Evolutionary conservation across 2,888 invertebrate species (phyloP).

Genomic region (Lamellibrachia columna): DNA sequence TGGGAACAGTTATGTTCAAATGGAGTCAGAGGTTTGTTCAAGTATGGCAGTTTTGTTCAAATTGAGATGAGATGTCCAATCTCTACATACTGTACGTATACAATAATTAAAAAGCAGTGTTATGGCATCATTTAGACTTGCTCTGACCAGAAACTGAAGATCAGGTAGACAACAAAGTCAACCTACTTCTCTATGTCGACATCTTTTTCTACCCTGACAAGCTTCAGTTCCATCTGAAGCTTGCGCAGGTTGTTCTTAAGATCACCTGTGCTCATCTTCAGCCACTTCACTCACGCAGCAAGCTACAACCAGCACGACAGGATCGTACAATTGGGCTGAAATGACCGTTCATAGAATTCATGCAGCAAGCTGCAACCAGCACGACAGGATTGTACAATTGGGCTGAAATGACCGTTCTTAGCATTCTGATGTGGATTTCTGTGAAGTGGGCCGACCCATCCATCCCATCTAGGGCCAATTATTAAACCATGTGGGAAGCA

Average conservation of each 20-base stretch:
- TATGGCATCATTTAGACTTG: neutral
- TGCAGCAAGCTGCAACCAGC: neutral
- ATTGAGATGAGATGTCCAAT: no score
- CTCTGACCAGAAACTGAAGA: neutral
- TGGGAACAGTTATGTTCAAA: no score
- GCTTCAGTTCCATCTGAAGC: slow-evolving; percentile 51
- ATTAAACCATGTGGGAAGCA: no score
- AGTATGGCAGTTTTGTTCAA: no score
- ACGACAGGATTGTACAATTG: neutral
- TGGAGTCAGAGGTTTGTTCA: no score
- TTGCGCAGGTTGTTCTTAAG: slow-evolving; percentile 59
- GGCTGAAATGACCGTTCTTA: no score
- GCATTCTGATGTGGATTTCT: no score
- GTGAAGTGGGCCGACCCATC: no score
- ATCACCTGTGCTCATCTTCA: slow-evolving; percentile 58
- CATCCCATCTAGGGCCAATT: no score
- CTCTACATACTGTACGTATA: no score
- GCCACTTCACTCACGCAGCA: neutral
- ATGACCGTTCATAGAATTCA: neutral
- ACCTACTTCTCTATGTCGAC: slow-evolving; percentile 37
- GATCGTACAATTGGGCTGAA: neutral
- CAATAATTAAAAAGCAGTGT: no score
- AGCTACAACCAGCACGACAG: neutral
- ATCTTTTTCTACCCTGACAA: slow-evolving; percentile 48
- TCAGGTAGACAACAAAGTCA: neutral